Base-by-base conservation (phyloP, 2,888 invertebrate genomes). In the Coronaproctus castanopsis region DNA sequence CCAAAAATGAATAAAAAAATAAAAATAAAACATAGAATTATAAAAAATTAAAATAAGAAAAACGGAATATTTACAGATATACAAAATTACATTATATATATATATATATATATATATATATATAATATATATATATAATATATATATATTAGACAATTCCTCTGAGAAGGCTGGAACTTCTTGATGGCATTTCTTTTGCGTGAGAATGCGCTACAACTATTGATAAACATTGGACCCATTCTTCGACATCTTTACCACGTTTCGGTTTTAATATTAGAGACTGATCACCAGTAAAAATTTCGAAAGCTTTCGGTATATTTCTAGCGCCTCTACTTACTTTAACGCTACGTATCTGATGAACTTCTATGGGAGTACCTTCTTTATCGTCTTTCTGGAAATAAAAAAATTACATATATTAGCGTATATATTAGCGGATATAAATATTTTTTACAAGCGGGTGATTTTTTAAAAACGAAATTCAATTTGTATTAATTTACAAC, bases 161-260 rank as follows among this genome's bases (percentile, higher is more conserved):
- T 51, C 67, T 60, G 20, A 65, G 62, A 14, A 67, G 63, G 62
- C 67, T 67, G 24, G 67, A 66, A 53, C 66, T 66, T 57, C 67
- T 63, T 49, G 65, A 66, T 3, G 67, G 67, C 8, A 64, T 65
- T 57, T 68, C 67, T 61, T 66, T 67, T 19, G 83, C 80, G 66
- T 87, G 85, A 0, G 85, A 85, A 71, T 90, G 88, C 0, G 92
- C 91, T 14, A 93, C 87, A 2, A 90, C 92, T 63, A 92, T 88
- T 69, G 89, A 90, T 63, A 93, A 78, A 72, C 89, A 92, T 72
- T 93, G 92, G 54, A 92, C 89, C 91, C 95, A 95, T 72, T 92
- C 87, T 73, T 93, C 92, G 1, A 91, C 92, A 71, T 92, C 87
- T 73, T 88, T 89, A 53, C 89, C 88, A 70, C 91, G 90, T 72